phyloP scores from a whole-genome alignment of 2,797 vertebrate species.

The Selene dorsalis region DNA sequence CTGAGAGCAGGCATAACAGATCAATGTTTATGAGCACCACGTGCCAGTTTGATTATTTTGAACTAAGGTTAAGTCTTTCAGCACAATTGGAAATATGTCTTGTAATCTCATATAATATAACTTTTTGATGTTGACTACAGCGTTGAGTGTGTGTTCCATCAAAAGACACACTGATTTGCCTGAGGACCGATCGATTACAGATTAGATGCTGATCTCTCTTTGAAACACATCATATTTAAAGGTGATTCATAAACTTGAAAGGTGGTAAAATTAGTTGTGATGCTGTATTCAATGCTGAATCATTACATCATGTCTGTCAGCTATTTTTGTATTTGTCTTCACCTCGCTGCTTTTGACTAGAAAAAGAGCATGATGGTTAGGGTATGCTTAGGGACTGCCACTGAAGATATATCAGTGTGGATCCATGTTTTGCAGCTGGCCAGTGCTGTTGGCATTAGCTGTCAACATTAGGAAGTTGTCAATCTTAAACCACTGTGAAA shows the following conservation, averaged over 20 bases:
- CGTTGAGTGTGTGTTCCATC: neutral
- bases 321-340: conserved; percentile 9
- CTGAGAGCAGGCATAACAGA: conserved; percentile 55
- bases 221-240: conserved; percentile 21
- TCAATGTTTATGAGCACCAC: conserved; percentile 66
- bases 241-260: conserved; percentile 10
- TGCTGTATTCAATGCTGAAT: conserved; percentile 5
- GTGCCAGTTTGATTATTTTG: conserved; percentile 43
- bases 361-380: conserved; percentile 12
- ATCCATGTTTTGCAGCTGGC: conserved; percentile 46
- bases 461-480: conserved; percentile 64
- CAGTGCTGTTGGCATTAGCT: conserved; percentile 46
- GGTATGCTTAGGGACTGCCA: conserved; percentile 21
- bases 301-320: neutral
- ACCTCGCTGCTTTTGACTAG: neutral
- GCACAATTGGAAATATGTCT: conserved; percentile 24
- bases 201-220: conserved; percentile 34
- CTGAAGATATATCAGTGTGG: conserved; percentile 36
- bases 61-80: conserved; percentile 35
- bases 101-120: conserved; percentile 11
- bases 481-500: conserved; percentile 51
- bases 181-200: conserved; percentile 30
- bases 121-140: conserved; percentile 15
- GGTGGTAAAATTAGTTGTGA: neutral
- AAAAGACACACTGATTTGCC: conserved; percentile 31